Base-by-base conservation (phyloP, 2,888 invertebrate species). In the Podotricha telesiphe region DNA sequence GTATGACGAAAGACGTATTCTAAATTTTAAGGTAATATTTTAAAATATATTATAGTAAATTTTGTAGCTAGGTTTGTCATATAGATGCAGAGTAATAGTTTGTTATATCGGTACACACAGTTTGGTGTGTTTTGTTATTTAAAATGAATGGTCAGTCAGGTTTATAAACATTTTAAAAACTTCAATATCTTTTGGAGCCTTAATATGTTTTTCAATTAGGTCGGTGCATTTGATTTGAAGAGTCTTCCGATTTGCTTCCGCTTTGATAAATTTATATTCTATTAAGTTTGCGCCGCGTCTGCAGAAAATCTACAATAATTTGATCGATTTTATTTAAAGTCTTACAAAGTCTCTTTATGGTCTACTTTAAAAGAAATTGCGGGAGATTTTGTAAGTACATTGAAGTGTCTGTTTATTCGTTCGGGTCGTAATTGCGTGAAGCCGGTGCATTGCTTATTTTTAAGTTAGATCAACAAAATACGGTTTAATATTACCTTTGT, bases 31-130 rank as follows among this genome's bases (percentile, higher is more conserved):
- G 22, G n/a, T 28, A 47, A 61, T 55, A 53, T 58, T 20, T 50
- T 62, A 55, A 62, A 47, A 61, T 61, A 61, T 34, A 62, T 37
- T 53, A 53, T 53, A 34, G 51, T 42, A 40, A 19, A 51, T 51
- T 19, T 20, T n/a, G 61, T 67, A 67, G 67, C 17, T 67, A 67
- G 61, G 53, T 62, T 62, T 67, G 61, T 62, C 53, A 67, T 47
- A 51, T 67, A 62, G 67, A 53, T 37, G 62, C 67, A 62, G 61
- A n/a, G 37, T 20, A 50, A 19, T 62, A 67, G 63, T 51, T 67
- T 62, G 53, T 51, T 67, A 51, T 53, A 47, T 62, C 20, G 19
- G 20, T 47, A 34, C 15, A 53, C 51, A 45, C 50, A 34, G 13
- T 62, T 40, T 42, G 5, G 37, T 64, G 64, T 51, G 20, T 50